These are phyloP conservation scores for Thripadectes ignobilis DNA, from an alignment of 2,797 vertebrate genomes.

Conservation along the genomic window DNA sequence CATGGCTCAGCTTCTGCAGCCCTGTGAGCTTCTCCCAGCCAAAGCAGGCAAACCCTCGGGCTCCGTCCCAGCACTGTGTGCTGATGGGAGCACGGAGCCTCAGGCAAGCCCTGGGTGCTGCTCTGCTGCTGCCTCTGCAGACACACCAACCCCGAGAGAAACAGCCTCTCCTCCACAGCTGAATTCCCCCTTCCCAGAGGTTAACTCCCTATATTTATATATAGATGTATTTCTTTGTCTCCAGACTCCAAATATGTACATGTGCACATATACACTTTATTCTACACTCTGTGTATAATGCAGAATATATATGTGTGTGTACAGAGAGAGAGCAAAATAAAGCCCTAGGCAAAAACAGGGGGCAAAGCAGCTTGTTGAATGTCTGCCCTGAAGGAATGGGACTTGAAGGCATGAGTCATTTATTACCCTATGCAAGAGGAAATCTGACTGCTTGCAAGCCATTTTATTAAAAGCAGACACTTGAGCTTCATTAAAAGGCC, in stretches of 20 bases:
- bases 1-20: background rate
- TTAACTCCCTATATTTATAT: background rate
- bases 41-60: background rate
- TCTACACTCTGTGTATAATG: background rate
- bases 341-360: background rate
- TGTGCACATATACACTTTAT: rapidly evolving
- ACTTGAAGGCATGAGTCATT: background rate
- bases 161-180: background rate
- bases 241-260: background rate
- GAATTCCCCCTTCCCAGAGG: background rate
- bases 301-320: background rate
- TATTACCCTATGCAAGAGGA: background rate
- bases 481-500: background rate
- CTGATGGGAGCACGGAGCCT: rapidly evolving
- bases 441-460: background rate
- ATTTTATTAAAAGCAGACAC: background rate
- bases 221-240: background rate
- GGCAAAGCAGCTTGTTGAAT: background rate
- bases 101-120: background rate
- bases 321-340: background rate
- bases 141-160: background rate
- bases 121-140: background rate
- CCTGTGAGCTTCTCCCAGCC: background rate
- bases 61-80: background rate
- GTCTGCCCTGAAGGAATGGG: background rate